Conservation (phyloP, 2,113 vertebrate genomes). For the Triplophysa tibetana region DNA sequence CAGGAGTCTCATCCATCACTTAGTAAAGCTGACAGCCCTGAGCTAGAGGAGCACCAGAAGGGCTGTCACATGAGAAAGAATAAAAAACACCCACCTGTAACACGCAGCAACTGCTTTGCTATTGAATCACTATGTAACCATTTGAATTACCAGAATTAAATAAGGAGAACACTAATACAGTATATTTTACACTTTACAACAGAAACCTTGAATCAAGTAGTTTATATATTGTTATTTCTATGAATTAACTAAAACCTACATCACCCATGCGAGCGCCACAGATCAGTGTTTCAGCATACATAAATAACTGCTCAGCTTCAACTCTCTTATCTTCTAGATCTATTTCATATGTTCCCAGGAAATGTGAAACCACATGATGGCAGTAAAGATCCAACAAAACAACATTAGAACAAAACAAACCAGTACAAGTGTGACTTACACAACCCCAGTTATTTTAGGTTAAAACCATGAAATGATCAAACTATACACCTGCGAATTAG, state of each 20-base stretch:
- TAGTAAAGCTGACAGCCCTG: conserved; percentile 5
- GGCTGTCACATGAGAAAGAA: neutral
- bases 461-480: neutral
- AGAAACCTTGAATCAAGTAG: neutral
- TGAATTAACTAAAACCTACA: neutral
- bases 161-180: neutral
- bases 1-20: conserved; percentile 46
- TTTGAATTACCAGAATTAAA: neutral
- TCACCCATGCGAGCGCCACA: neutral
- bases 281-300: too few species aligned
- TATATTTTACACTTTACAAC: too few species aligned
- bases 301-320: too few species aligned
- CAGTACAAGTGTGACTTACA: conserved; percentile 5
- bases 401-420: neutral
- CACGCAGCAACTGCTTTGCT: neutral
- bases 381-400: conserved; percentile 27
- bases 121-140: conserved; percentile 8
- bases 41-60: neutral
- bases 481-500: neutral
- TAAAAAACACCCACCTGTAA: conserved; percentile 19
- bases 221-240: too few species aligned
- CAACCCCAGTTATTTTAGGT: neutral
- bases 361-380: conserved; percentile 42
- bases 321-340: too few species aligned
- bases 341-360: neutral